These are phyloP conservation scores for Trachymyrmex cornetzi DNA, from an alignment of 1,140 invertebrate genomes.

Conservation along the genomic window DNA sequence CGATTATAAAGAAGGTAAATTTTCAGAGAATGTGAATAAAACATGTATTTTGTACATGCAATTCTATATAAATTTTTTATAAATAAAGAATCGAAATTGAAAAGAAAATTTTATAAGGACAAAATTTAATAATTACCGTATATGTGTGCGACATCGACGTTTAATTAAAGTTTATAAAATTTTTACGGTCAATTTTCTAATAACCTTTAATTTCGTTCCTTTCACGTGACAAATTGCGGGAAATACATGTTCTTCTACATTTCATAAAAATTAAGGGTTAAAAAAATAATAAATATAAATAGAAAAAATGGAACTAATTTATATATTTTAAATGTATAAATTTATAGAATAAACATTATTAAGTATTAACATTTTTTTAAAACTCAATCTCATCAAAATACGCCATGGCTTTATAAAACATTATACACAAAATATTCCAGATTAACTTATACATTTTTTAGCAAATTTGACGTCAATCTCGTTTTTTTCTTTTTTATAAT, in stretches of 20 bases:
- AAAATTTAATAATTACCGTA: not conserved
- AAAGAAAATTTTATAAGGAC: not conserved
- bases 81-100: not conserved
- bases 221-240: not conserved
- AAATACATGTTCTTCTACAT: not conserved
- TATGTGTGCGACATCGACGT: not conserved
- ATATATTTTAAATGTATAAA: not conserved
- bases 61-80: not conserved
- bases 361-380: not conserved
- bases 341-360: not conserved
- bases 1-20: not conserved
- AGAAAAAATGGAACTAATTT: not conserved
- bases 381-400: not conserved
- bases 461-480: not conserved
- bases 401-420: not conserved
- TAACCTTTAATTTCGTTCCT: not conserved
- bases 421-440: not conserved
- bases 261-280: not conserved
- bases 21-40: not conserved
- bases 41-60: not conserved
- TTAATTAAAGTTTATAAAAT: not conserved
- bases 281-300: conserved; percentile 4
- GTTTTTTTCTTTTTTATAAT: not conserved
- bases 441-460: not conserved
- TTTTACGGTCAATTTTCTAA: not conserved